Conservation (phyloP, 2,113 vertebrate genomes). For the Dromiciops gliroides region DNA sequence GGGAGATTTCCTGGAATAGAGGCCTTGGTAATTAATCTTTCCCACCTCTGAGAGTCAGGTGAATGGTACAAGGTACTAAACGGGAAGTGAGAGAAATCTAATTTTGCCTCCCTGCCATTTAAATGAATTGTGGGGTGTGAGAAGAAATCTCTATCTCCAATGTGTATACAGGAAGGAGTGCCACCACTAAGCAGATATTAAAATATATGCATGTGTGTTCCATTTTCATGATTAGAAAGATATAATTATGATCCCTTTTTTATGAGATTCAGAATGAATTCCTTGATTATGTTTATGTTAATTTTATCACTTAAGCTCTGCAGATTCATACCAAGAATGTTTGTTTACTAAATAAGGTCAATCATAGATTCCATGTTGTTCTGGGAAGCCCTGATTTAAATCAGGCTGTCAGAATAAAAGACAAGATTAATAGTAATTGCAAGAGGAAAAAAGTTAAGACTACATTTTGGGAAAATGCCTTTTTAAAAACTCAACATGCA, state of each 20-base stretch:
- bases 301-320: constrained; percentile 45
- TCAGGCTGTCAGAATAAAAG: neutral
- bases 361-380: constrained; percentile 29
- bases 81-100: neutral
- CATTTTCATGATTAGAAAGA: constrained; percentile 47
- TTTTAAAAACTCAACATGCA: neutral
- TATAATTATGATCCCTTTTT: constrained; percentile 50
- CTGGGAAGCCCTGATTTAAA: neutral
- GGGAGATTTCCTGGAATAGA: neutral
- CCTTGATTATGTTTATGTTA: constrained; percentile 56
- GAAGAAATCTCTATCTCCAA: neutral
- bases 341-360: constrained; percentile 57
- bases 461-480: constrained; percentile 4
- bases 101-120: neutral
- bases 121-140: neutral
- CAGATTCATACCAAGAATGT: constrained; percentile 13
- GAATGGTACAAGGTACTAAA: neutral
- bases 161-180: constrained; percentile 4
- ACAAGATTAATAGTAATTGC: constrained; percentile 12
- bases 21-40: neutral
- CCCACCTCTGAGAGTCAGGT: neutral
- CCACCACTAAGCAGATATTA: neutral
- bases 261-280: constrained; percentile 57
- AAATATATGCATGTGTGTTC: constrained; percentile 40
- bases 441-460: constrained; percentile 1